phyloP scores from a whole-genome alignment of 2,888 invertebrate genomes.

The Abrostola triplasia region DNA sequence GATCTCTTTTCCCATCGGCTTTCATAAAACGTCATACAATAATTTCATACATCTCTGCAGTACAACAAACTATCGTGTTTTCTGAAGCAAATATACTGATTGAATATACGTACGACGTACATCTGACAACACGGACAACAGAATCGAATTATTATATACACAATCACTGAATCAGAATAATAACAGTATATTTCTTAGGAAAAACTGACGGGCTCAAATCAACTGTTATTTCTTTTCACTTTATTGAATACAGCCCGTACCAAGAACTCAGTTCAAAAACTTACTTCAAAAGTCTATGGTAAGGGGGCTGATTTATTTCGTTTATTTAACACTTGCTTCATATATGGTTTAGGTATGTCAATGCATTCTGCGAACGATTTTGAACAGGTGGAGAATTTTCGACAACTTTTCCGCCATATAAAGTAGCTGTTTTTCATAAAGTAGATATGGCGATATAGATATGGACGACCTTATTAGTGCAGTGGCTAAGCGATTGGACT shows the following conservation, averaged over 20 bases:
- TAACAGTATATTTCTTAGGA: constrained; percentile 17
- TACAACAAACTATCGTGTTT: constrained; percentile 30
- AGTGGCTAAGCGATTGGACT: too few relatives aligned
- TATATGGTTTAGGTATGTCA: too few relatives aligned
- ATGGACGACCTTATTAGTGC: too few relatives aligned
- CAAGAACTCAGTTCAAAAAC: too few relatives aligned
- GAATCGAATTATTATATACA: constrained; percentile 36
- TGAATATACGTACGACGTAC: constrained; percentile 25
- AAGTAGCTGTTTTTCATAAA: too few relatives aligned
- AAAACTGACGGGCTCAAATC: constrained; percentile 14
- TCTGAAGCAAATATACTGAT: constrained; percentile 38
- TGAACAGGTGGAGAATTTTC: too few relatives aligned
- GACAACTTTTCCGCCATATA: too few relatives aligned
- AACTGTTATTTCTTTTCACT: constrained; percentile 12
- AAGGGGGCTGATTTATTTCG: background rate
- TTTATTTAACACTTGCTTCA: too few relatives aligned
- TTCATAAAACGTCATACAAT: constrained; percentile 13
- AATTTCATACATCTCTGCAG: constrained; percentile 13
- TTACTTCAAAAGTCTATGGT: too few relatives aligned
- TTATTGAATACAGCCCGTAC: constrained; percentile 5
- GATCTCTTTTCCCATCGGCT: background rate
- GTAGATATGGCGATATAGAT: too few relatives aligned
- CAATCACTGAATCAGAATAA: constrained; percentile 45
- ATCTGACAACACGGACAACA: constrained; percentile 14
- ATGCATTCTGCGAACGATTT: too few relatives aligned